Evolutionary conservation across 2,888 invertebrate species (phyloP), one percentile per base, ranked within the genome.

Genomic region (Pollenia griseotomentosa): DNA sequence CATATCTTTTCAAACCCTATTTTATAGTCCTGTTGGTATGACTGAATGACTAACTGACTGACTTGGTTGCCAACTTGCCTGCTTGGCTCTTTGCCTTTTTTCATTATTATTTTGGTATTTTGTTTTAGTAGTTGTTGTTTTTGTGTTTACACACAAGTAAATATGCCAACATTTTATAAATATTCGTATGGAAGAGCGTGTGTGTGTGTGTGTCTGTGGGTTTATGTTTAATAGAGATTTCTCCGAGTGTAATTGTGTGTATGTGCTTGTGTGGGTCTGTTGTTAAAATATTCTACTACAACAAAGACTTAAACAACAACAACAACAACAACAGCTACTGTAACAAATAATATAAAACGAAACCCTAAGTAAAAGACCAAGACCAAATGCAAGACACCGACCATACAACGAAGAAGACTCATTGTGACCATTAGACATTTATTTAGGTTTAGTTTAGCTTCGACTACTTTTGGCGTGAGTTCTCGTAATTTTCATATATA

Each of bases 391-490:
- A 87, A 87, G 87, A 87, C 87, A 82, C 77, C 84, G 83, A 83
- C 78, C 70, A 33, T 33, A 33, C 33, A 23, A 83, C 65, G 61
- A 84, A 84, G 87, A 87, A 84, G 87, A 87, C 87, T 87, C 87
- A 84, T 78, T 87, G 87, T 87, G 87, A 65, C 87, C 84, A 84
- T 87, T 87, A 87, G 84, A 87, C 78, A 87, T 82, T 87, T 82
- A 87, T 84, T 87, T 87, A 66, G 84, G 78, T 87, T 87, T 87
- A 87, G 87, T 87, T 84, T 87, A 87, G 84, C 87, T 87, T 87
- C 84, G 87, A 84, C 87, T 87, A 87, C 87, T 87, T 87, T 87
- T 87, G 87, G 87, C 87, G 81, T 84, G 87, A 84, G 87, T 87
- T 87, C 87, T 87, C 84, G 87, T 87, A 57, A 78, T 79, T 66